Evolutionary conservation across 2,113 vertebrate species (phyloP), one percentile per base, ranked within the genome.

Genomic region (Nothobranchius kuhntae): DNA sequence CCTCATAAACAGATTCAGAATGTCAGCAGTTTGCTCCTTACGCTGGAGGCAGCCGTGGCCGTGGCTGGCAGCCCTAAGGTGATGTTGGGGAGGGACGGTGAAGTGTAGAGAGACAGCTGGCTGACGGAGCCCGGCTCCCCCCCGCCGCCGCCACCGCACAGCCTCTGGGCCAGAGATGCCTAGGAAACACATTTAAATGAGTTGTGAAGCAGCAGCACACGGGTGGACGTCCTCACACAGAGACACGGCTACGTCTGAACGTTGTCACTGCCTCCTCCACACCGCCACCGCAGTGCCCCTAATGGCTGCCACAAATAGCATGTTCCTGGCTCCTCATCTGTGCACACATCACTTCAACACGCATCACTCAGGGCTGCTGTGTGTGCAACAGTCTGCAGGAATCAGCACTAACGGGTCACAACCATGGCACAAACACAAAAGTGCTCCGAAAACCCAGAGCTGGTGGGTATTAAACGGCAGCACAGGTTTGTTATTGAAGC

Each of bases 11-110:
- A 61, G 45, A 52, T 55, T 30, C 45, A 46, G 36, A 24, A 0
- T 3, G 14, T 36, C 48, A 51, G 48, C 48, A 10, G 15, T 15
- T 56, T 48, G 55, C 36, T 61, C 48, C 87, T 89, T 55, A 91
- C 90, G 17, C 86, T 91, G 50, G 90, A 89, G 42, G 90, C 90
- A 40, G 90, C 86, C 0, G 83, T 91, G 83, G 83, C 78, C 0
- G 94, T 94, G 58, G 96, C 96, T 0, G 96, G 96, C 61, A 98
- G 93, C 24, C 96, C 96, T 59, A 98, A 85, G 0, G 96, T 96
- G 91, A 98, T 98, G 92, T 98, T 98, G 88, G 96, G 96, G 80
- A 98, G 79, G 46, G 96, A 98, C 0, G 96, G 96, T 0, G 96
- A 98, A 0, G 96, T 97, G 90, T 96, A 97, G 79, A 98, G 95